Conservation (phyloP, 2,113 vertebrate species). For the Rhynchomys soricoides region DNA sequence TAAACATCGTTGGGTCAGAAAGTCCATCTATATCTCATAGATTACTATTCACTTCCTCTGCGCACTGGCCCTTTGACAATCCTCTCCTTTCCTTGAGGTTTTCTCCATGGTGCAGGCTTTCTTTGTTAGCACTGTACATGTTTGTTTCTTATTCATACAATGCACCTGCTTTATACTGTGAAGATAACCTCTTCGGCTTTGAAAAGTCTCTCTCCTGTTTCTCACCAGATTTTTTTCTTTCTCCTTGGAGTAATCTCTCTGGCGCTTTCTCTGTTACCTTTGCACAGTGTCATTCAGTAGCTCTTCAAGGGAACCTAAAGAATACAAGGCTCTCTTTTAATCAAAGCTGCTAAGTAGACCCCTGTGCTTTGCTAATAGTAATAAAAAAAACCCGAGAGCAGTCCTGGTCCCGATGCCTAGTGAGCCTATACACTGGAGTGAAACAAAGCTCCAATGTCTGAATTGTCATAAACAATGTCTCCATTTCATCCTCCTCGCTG, state of each 20-base stretch:
- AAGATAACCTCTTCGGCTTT: neutral
- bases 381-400: neutral
- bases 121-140: neutral
- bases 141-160: slow-evolving; percentile 8
- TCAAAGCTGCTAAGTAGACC: neutral
- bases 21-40: neutral
- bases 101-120: neutral
- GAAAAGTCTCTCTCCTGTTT: neutral
- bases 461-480: neutral
- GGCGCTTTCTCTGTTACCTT: neutral
- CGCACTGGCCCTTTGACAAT: neutral
- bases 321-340: neutral
- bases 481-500: neutral
- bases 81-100: slow-evolving; percentile 1
- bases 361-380: neutral
- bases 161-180: neutral
- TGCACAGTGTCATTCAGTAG: neutral
- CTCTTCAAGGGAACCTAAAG: neutral
- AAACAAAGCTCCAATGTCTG: neutral
- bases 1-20: neutral
- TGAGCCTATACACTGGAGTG: neutral
- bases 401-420: neutral
- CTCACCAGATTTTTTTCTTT: neutral
- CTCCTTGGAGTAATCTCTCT: neutral
- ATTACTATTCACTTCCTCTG: neutral